These are phyloP conservation scores for Thinocorus orbignyianus DNA, from an alignment of 2,113 vertebrate genomes.

Conservation along the genomic window DNA sequence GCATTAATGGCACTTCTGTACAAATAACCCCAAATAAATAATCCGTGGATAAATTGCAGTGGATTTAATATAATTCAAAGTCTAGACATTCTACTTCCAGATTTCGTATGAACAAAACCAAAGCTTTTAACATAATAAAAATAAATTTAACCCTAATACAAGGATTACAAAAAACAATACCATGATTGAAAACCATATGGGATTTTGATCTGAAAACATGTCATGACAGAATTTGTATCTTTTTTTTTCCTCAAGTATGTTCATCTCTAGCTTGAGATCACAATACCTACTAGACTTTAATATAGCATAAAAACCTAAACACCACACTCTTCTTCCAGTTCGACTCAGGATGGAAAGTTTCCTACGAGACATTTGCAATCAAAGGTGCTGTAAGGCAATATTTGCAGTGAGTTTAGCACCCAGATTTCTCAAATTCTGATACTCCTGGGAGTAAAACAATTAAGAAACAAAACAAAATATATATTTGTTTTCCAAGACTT, in stretches of 20 bases:
- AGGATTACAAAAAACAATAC: slow-evolving; percentile 52
- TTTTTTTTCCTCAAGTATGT: background rate
- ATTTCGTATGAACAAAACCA: background rate
- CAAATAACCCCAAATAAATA: slow-evolving; percentile 43
- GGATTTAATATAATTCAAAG: slow-evolving; percentile 62
- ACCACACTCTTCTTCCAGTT: background rate
- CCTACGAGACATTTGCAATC: background rate
- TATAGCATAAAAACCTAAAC: background rate
- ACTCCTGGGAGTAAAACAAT: background rate
- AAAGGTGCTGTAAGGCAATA: background rate
- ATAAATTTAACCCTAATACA: slow-evolving; percentile 58
- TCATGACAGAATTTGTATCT: background rate
- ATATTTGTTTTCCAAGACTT: background rate
- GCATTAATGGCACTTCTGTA: background rate
- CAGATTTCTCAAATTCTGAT: background rate
- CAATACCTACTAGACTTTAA: background rate
- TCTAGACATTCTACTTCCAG: slow-evolving; percentile 55
- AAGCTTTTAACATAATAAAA: slow-evolving; percentile 55
- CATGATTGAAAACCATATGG: slow-evolving; percentile 44
- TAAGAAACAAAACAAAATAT: background rate
- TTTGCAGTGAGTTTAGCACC: background rate
- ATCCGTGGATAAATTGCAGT: slow-evolving; percentile 37
- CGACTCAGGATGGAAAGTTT: background rate
- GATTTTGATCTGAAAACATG: slow-evolving; percentile 6
- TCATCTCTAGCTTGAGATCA: background rate